A percentile compares a stretch with the other conserved stretches of the same genome.
phyloP scores from a whole-genome alignment of 2,888 invertebrate species.

The Rhamnusium bicolor region DNA sequence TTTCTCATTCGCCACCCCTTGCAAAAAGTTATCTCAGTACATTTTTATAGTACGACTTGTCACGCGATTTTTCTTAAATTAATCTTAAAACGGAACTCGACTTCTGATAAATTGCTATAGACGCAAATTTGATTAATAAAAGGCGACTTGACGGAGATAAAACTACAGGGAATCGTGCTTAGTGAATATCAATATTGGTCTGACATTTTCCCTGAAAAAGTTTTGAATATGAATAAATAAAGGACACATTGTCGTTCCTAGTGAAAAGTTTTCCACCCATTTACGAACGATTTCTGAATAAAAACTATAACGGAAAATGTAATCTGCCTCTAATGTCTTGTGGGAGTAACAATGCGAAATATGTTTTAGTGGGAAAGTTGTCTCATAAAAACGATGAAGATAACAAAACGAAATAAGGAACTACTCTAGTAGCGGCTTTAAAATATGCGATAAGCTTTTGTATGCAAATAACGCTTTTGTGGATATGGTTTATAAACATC shows the following conservation, averaged over 20 bases:
- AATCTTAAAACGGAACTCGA: no score
- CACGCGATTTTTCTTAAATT: no score
- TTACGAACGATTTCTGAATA: slow-evolving; percentile 29
- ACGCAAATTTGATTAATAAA: neutral
- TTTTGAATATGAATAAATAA: slow-evolving; percentile 12
- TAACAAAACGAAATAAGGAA: slow-evolving; percentile 31
- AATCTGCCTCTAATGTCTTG: slow-evolving; percentile 48
- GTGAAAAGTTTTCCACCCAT: slow-evolving; percentile 28
- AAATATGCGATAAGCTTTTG: slow-evolving; percentile 28
- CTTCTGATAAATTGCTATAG: neutral
- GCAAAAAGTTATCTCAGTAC: no score
- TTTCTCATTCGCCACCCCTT: no score
- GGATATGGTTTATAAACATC: neutral
- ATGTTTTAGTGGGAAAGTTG: slow-evolving; percentile 42
- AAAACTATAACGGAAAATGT: slow-evolving; percentile 45
- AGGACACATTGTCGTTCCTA: neutral
- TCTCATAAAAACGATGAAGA: slow-evolving; percentile 43
- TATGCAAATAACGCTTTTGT: slow-evolving; percentile 16
- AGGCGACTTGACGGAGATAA: neutral
- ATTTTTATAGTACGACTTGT: no score
- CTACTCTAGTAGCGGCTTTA: slow-evolving; percentile 6
- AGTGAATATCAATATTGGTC: neutral
- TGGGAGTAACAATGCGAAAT: slow-evolving; percentile 46
- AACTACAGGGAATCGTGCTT: neutral
- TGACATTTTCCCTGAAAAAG: slow-evolving; percentile 5